Evolutionary conservation across 53 echinoderm and acorn worm species (phyloP).

Genomic region (Holothuria leucospilota): DNA sequence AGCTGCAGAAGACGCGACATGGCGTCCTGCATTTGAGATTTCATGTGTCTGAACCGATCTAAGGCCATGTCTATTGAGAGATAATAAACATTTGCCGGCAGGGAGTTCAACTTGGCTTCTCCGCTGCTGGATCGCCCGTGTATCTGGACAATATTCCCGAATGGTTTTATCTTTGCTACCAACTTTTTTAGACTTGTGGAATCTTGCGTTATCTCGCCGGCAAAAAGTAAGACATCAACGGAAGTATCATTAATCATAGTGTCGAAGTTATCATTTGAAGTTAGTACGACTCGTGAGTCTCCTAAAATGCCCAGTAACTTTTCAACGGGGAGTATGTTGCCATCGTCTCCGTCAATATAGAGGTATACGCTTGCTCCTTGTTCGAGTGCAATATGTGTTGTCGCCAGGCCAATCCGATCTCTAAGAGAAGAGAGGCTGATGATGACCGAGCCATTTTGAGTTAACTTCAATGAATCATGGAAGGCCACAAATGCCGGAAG

Average conservation of each 20-base stretch:
- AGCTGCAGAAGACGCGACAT: conserved; percentile 94
- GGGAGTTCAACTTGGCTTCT: conserved; percentile 76
- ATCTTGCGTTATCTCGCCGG: conserved; percentile 92
- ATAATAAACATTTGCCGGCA: conserved; percentile 92
- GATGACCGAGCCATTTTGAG: conserved; percentile 93
- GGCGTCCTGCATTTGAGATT: conserved; percentile 86
- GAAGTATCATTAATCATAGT: conserved; percentile 88
- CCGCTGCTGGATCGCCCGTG: conserved; percentile 74
- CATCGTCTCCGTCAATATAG: conserved; percentile 91
- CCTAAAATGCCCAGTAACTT: conserved; percentile 92
- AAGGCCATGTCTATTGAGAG: conserved; percentile 95
- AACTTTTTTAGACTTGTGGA: conserved; percentile 76
- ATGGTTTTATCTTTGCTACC: conserved; percentile 87
- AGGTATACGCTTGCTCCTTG: conserved; percentile 95
- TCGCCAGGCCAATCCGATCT: conserved; percentile 92
- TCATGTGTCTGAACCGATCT: conserved; percentile 87
- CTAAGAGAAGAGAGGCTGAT: conserved; percentile 87
- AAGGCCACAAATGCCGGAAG: conserved; percentile 96
- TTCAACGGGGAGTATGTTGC: conserved; percentile 92
- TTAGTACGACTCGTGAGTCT: conserved; percentile 92
- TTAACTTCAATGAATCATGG: conserved; percentile 88
- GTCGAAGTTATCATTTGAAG: conserved; percentile 91
- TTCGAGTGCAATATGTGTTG: conserved; percentile 92
- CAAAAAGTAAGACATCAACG: conserved; percentile 93
- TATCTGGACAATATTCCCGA: conserved; percentile 96